phyloP scores from a whole-genome alignment of 2,888 invertebrate genomes.

The Agrenia bidenticulata region DNA sequence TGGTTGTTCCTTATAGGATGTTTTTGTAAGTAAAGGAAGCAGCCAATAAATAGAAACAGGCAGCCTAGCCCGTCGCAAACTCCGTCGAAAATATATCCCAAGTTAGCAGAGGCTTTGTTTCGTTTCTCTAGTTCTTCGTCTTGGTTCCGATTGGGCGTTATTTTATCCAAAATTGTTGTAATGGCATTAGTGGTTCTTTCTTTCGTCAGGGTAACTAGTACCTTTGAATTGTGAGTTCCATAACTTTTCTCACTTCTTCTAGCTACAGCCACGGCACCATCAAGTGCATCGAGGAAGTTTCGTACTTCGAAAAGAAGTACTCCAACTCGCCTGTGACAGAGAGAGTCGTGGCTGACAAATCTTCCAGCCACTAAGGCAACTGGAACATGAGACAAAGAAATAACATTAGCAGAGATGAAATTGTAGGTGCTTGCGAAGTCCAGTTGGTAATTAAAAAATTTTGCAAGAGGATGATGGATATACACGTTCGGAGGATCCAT shows the following conservation, averaged over 20 bases:
- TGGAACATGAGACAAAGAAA: constrained; percentile 76
- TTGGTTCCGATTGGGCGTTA: too few species aligned
- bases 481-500: constrained; percentile 83
- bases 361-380: constrained; percentile 74
- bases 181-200: background rate
- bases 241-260: background rate
- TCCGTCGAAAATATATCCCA: constrained; percentile 81
- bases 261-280: constrained; percentile 80
- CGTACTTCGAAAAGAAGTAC: constrained; percentile 76
- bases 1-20: constrained; percentile 72
- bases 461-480: constrained; percentile 76
- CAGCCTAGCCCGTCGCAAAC: constrained; percentile 77
- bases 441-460: constrained; percentile 68
- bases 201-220: background rate
- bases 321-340: constrained; percentile 71
- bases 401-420: constrained; percentile 77
- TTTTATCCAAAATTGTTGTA: too few species aligned
- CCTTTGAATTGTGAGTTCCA: background rate
- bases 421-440: constrained; percentile 63
- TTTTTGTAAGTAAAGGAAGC: constrained; percentile 68
- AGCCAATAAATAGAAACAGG: constrained; percentile 69
- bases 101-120: constrained; percentile 72
- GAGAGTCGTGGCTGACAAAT: constrained; percentile 70
- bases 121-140: constrained; percentile 54
- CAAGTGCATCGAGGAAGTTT: constrained; percentile 80